Base-by-base conservation (phyloP, 1,140 invertebrate species). In the Eueides isabella region DNA sequence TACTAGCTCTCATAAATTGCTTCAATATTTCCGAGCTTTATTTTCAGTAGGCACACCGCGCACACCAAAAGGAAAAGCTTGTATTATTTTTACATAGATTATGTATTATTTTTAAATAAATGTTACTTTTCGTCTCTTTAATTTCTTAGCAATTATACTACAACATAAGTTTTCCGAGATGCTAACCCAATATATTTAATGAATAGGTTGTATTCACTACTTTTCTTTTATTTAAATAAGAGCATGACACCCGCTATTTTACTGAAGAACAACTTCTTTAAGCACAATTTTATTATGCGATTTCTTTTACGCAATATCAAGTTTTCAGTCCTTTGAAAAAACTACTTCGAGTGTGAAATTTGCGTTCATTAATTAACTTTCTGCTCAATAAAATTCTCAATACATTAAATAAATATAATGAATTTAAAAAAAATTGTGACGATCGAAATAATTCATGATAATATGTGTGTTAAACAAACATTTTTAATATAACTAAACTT, bases 341-440 rank as follows among this genome's bases (percentile, higher is more conserved):
- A 88, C 83, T 80, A 83, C 80, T 82, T 81, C 82, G 63, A 90
- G 86, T 88, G 87, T 89, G 68, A 89, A 90, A 90, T 88, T 87
- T 81, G 67, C 77, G 83, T 85, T 87, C 85, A 80, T 85, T 85
- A 84, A 85, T 86, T 90, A 83, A 85, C 80, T 87, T 87, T 85
- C 76, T 72, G 80, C 76, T 84, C 85, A 90, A 88, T 87, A 85
- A 90, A 90, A 87, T 88, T 87, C 83, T 82, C 79, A 81, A 90
- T 86, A 85, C 86, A 82, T 73, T 79, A 62, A 64, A 71, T 68
- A 74, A 70, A 71, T 67, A 74, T 31, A 44, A 19, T 44, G 7
- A 19, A 44, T 44, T 44, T 19, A 7, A 5, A 44, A 38, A 16
- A 38, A 38, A 38, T 14, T 14, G 3, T 38, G 14, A 14, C 4